Percentiles rank a stretch among this genome's conserved stretches.
Conservation (phyloP, 2,797 vertebrate species). For the Labroides dimidiatus region DNA sequence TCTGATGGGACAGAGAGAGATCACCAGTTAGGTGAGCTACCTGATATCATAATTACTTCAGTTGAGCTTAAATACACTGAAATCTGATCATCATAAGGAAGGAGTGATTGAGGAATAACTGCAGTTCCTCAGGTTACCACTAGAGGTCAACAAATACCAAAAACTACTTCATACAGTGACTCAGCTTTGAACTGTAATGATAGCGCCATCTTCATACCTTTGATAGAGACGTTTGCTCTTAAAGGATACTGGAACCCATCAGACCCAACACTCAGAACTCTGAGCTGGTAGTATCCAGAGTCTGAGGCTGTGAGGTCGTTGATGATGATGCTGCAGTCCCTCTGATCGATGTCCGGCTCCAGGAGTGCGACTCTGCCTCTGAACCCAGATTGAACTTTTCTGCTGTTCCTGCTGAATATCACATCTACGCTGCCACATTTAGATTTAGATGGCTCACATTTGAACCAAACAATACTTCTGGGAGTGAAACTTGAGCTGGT, state of each 20-base stretch:
- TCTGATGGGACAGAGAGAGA: conserved; percentile 16
- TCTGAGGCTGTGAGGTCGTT: conserved; percentile 47
- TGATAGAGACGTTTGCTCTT: conserved; percentile 15
- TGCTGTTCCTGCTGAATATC: fast-evolving
- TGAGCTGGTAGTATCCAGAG: conserved; percentile 57
- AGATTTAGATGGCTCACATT: not conserved
- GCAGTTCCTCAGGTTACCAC: not conserved
- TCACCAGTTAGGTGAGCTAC: not conserved
- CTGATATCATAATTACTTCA: too few relatives aligned
- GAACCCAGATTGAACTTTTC: not conserved
- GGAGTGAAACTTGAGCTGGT: fast-evolving
- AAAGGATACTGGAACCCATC: fast-evolving
- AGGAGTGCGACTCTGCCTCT: conserved; percentile 31
- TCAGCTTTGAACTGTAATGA: not conserved
- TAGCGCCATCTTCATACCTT: conserved; percentile 50
- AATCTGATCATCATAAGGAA: not conserved
- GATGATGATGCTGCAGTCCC: conserved; percentile 61
- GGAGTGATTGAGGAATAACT: not conserved
- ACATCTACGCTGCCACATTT: not conserved
- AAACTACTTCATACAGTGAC: not conserved
- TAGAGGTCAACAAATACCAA: not conserved
- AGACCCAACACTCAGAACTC: fast-evolving
- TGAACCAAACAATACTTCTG: conserved; percentile 36
- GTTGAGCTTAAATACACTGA: too few relatives aligned
- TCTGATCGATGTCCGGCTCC: conserved; percentile 1